phyloP scores from a whole-genome alignment of 23 tunicate species.

The Phallusia fumigata region DNA sequence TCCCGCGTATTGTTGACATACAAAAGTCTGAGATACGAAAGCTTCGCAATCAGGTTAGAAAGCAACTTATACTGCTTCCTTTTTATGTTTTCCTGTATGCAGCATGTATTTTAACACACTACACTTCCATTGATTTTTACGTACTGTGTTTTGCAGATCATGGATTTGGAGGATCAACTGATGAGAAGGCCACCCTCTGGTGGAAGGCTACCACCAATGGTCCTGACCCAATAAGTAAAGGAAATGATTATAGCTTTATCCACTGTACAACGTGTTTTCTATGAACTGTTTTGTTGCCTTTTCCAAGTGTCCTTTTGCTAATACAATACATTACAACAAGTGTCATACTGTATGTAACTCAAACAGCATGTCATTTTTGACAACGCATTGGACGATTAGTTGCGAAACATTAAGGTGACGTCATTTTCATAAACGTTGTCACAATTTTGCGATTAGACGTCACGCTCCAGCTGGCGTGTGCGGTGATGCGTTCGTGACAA shows the following conservation, averaged over 20 bases:
- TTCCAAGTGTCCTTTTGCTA: background rate
- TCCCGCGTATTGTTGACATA: conserved; percentile 86
- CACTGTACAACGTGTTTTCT: conserved; percentile 3
- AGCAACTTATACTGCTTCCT: too few relatives aligned
- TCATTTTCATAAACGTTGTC: background rate
- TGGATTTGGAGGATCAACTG: conserved; percentile 55
- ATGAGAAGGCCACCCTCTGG: conserved; percentile 57
- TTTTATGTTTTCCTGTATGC: too few relatives aligned
- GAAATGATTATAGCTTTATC: background rate
- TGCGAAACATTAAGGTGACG: background rate
- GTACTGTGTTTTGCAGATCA: conserved; percentile 37
- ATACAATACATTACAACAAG: background rate
- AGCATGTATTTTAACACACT: too few relatives aligned
- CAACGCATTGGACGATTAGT: too few relatives aligned
- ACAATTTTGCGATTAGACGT: background rate
- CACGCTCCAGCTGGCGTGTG: background rate
- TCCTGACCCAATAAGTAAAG: conserved; percentile 28
- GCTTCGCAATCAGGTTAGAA: conserved; percentile 68
- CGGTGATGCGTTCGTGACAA: background rate
- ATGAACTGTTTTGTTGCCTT: background rate
- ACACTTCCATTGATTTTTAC: too few relatives aligned
- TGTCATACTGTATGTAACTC: too few relatives aligned
- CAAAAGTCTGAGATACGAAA: conserved; percentile 82
- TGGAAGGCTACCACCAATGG: conserved; percentile 81
- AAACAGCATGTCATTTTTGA: too few relatives aligned